phyloP scores from a whole-genome alignment of 2,797 vertebrate species.

The Hozukius guyotensis region DNA sequence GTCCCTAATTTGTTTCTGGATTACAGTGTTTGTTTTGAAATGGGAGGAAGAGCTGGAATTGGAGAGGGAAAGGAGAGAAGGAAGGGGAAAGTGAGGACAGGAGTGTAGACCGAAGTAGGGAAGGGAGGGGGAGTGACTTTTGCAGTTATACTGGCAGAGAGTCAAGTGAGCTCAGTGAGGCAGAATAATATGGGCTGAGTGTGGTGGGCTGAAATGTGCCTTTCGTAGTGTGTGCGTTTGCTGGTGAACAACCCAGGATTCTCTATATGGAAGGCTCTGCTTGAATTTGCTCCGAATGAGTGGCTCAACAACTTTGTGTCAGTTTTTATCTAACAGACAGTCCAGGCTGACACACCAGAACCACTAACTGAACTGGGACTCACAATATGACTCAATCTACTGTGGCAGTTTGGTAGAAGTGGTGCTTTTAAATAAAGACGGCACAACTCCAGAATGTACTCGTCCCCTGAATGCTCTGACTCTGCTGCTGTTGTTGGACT shows the following conservation, averaged over 20 bases:
- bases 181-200: constrained; percentile 70
- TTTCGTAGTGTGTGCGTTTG: constrained; percentile 30
- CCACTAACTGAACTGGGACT: constrained; percentile 16
- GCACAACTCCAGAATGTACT: neutral
- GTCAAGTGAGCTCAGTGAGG: constrained; percentile 80
- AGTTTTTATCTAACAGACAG: constrained; percentile 44
- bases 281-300: constrained; percentile 52
- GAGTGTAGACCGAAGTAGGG: constrained; percentile 17
- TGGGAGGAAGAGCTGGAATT: neutral
- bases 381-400: constrained; percentile 24
- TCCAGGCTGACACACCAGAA: constrained; percentile 15
- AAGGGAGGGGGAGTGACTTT: constrained; percentile 45
- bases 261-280: constrained; percentile 5
- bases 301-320: constrained; percentile 60
- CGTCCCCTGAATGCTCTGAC: neutral
- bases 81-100: constrained; percentile 26
- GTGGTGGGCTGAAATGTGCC: constrained; percentile 52
- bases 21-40: constrained; percentile 20
- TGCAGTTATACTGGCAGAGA: constrained; percentile 59
- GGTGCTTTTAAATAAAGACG: constrained; percentile 10
- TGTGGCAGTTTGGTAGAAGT: constrained; percentile 10
- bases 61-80: constrained; percentile 2
- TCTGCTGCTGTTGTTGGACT: neutral
- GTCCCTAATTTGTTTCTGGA: neutral
- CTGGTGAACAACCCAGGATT: constrained; percentile 29